Evolutionary conservation across 2,888 invertebrate genomes (phyloP), one percentile per base, ranked within the genome.

Genomic region (Drosophila lutescens): DNA sequence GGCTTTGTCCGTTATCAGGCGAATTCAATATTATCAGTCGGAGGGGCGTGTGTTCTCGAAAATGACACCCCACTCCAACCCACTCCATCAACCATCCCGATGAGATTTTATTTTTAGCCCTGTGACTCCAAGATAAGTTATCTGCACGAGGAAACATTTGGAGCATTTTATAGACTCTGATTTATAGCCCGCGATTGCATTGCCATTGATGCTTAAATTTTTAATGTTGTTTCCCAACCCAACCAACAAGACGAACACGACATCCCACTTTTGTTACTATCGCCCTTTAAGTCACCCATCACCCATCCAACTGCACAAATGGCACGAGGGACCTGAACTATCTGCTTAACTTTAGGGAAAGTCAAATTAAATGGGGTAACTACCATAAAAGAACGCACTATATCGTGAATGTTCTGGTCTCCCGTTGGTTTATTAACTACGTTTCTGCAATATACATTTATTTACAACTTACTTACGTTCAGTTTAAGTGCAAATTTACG

Each of bases 101-200:
- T 34, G 38, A 36, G 36, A 38, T 13, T 46, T 55, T 50, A 67
- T 67, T 66, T 67, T 67, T 66, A 67, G 67, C 50, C 36, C 34
- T 17, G 47, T 47, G 47, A 32, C 47, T 47, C 15, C 12, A 47
- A 32, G 47, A 47, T 47, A 47, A 47, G 32, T 47, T 58, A 49
- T 49, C 15, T 17, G 61, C 20, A 7, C 7, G 53, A 8, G 17
- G 12, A 8, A 36, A 32, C 55, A 67, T 55, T 55, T 44, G 15
- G 55, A 47, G 55, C 66, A 65, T 79, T 81, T 79, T 79, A 85
- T 81, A 70, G 79, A 54, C 69, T 32, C 77, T 82, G 80, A 80
- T 80, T 80, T 80, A 80, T 80, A 79, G 77, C 38, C 74, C 63
- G 63, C 79, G 82, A 82, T 81, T 85, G 85, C 85, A 74, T 65